Evolutionary conservation across 2,797 vertebrate genomes (phyloP).

Genomic region (Alosa sapidissima): DNA sequence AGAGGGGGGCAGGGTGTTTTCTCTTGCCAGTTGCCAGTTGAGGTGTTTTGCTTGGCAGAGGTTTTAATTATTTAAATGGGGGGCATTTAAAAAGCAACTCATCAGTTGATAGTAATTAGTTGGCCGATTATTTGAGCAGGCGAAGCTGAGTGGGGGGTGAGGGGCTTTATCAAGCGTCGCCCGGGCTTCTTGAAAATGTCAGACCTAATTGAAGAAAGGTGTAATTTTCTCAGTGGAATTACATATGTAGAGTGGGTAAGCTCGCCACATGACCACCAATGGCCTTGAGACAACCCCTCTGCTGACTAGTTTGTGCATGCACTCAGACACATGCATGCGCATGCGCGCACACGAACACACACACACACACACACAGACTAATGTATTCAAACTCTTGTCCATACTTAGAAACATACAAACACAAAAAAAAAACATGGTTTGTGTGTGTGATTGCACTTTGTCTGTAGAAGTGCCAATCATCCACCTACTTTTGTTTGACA

Average conservation of each 20-base stretch:
- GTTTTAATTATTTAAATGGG: constrained; percentile 76
- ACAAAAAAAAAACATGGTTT: background rate
- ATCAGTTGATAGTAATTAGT: constrained; percentile 68
- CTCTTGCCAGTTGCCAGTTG: constrained; percentile 67
- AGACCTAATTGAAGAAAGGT: constrained; percentile 57
- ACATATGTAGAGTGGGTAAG: constrained; percentile 10
- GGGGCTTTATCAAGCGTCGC: constrained; percentile 43
- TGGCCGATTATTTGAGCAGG: constrained; percentile 54
- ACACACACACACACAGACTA: background rate
- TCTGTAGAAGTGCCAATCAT: constrained; percentile 42
- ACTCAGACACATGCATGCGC: background rate
- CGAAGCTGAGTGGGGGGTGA: background rate
- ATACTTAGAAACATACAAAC: background rate
- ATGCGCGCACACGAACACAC: background rate
- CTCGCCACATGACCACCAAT: background rate
- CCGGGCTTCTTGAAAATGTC: constrained; percentile 55
- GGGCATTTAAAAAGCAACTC: constrained; percentile 70
- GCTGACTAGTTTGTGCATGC: background rate
- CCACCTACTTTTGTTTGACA: background rate
- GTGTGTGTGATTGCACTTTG: background rate
- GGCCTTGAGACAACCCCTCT: background rate
- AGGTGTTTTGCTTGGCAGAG: constrained; percentile 70
- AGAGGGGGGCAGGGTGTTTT: constrained; percentile 58
- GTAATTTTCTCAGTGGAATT: constrained; percentile 43
- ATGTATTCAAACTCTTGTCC: background rate